phyloP scores from a whole-genome alignment of 1,140 invertebrate species.

The Ips typographus region DNA sequence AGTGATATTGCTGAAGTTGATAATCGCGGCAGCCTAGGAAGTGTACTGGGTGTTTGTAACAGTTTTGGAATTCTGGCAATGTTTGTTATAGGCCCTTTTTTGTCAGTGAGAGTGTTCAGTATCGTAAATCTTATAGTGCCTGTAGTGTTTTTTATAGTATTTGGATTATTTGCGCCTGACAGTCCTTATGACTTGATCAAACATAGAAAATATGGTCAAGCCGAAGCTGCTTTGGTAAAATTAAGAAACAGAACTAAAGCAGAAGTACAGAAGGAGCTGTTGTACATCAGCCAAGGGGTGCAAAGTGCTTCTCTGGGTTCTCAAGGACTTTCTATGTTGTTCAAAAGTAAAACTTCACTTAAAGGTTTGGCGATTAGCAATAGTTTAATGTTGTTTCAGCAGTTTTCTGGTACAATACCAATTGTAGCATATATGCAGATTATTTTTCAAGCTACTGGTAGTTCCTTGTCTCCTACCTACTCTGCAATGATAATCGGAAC shows the following conservation, averaged over 20 bases:
- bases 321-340: constrained; percentile 55
- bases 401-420: constrained; percentile 78
- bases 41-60: constrained; percentile 63
- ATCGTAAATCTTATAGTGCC: constrained; percentile 55
- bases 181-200: constrained; percentile 62
- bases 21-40: constrained; percentile 50
- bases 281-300: constrained; percentile 55
- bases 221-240: constrained; percentile 35
- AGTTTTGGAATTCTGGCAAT: constrained; percentile 43
- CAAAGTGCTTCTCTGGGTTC: constrained; percentile 29
- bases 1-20: constrained; percentile 55
- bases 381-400: constrained; percentile 70
- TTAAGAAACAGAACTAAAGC: constrained; percentile 31
- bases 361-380: constrained; percentile 69
- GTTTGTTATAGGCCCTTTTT: constrained; percentile 62
- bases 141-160: constrained; percentile 55
- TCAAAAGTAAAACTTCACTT: constrained; percentile 56
- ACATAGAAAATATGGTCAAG: constrained; percentile 13
- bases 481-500: constrained; percentile 30
- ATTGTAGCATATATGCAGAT: constrained; percentile 76
- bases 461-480: constrained; percentile 52
- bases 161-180: constrained; percentile 63
- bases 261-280: constrained; percentile 62
- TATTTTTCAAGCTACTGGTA: constrained; percentile 67
- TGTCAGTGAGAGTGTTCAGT: constrained; percentile 58